Evolutionary conservation across 2,888 invertebrate species (phyloP).

Genomic region (Scotopteryx bipunctaria): DNA sequence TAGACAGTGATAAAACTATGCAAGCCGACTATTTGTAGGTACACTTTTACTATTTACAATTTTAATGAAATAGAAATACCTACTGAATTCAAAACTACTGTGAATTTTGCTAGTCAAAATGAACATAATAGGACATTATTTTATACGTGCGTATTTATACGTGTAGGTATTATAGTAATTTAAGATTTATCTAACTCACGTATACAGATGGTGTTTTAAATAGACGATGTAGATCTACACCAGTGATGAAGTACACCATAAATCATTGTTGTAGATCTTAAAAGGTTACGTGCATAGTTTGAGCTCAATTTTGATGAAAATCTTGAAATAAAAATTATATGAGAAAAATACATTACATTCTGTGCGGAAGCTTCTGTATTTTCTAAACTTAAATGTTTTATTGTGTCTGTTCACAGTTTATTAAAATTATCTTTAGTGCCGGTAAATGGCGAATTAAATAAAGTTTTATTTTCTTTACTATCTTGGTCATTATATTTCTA

Average conservation of each 20-base stretch:
- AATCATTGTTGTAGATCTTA: conserved; percentile 10
- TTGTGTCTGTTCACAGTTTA: conserved; percentile 8
- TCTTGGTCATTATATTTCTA: conserved; percentile 5
- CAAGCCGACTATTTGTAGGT: too few relatives aligned
- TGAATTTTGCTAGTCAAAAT: neutral
- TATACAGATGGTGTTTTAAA: conserved; percentile 25
- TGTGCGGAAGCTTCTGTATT: neutral
- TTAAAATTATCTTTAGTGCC: conserved; percentile 9
- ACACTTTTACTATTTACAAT: too few relatives aligned
- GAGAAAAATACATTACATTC: too few relatives aligned
- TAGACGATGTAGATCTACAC: conserved; percentile 3
- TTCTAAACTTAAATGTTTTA: neutral
- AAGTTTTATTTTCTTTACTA: neutral
- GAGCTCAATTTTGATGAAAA: neutral
- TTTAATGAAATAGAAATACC: too few relatives aligned
- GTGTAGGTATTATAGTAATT: neutral
- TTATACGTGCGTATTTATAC: conserved; percentile 5
- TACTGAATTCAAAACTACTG: too few relatives aligned
- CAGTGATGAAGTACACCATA: conserved; percentile 5
- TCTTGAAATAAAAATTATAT: too few relatives aligned
- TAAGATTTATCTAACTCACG: conserved; percentile 22
- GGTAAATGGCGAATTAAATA: neutral
- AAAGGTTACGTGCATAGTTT: conserved; percentile 7
- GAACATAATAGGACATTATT: neutral
- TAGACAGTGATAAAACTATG: too few relatives aligned